Evolutionary conservation across 2,797 vertebrate species (phyloP).

Genomic region (Acanthopagrus latus): DNA sequence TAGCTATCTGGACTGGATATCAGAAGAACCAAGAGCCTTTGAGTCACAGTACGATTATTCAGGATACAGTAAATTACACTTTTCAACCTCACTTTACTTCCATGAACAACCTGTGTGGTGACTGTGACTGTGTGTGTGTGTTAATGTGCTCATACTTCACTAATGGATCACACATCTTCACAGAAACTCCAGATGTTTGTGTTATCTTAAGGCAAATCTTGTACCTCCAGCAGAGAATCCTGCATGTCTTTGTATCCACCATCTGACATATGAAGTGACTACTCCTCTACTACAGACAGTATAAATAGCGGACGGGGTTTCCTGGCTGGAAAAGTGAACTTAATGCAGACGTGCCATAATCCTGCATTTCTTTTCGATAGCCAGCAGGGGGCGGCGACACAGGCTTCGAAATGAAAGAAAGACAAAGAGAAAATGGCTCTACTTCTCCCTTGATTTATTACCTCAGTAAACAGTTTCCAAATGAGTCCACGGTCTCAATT

Average conservation of each 20-base stretch:
- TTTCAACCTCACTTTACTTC: background rate
- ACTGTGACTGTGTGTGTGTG: background rate
- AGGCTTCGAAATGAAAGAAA: too few species aligned
- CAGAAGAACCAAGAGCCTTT: background rate
- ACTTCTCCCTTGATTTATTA: too few species aligned
- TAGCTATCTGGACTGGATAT: background rate
- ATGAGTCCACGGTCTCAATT: background rate
- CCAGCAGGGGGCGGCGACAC: too few species aligned
- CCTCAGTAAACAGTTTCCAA: too few species aligned
- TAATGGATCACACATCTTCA: background rate
- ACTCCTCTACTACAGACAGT: too few species aligned
- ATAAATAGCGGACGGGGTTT: too few species aligned
- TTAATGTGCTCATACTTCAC: background rate
- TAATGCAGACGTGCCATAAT: too few species aligned
- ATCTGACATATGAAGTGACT: too few species aligned
- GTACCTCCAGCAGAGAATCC: background rate
- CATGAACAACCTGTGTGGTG: background rate
- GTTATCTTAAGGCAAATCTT: conserved; percentile 4
- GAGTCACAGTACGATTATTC: background rate
- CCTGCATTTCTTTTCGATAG: too few species aligned
- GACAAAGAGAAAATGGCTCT: too few species aligned
- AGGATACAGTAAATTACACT: too few species aligned
- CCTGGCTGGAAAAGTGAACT: background rate
- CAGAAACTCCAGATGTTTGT: background rate
- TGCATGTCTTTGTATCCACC: background rate